Conservation (phyloP, 2,888 invertebrate genomes). For the Trisateles emortualis region DNA sequence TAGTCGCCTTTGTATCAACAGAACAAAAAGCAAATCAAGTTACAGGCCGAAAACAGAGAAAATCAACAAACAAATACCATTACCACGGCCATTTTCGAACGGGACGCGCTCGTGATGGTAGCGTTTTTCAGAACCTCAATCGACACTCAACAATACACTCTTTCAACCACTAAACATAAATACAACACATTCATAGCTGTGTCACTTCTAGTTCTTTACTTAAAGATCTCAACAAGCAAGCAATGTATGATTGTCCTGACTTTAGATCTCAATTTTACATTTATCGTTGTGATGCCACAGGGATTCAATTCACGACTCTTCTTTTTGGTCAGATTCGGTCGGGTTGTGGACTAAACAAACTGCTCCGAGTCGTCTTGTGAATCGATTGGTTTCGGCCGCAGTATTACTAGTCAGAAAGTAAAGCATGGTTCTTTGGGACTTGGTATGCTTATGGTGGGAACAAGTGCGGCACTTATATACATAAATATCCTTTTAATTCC, state of each 20-base stretch:
- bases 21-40: constrained; percentile 86
- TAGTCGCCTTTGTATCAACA: constrained; percentile 73
- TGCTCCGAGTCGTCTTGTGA: constrained; percentile 66
- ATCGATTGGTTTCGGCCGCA: constrained; percentile 76
- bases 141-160: constrained; percentile 22
- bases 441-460: constrained; percentile 53
- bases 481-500: constrained; percentile 26
- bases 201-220: constrained; percentile 7
- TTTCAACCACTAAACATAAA: constrained; percentile 4
- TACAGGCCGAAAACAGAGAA: constrained; percentile 83
- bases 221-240: constrained; percentile 14
- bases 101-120: constrained; percentile 81
- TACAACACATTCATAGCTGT: constrained; percentile 48
- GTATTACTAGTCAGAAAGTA: constrained; percentile 49
- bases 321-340: constrained; percentile 79
- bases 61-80: constrained; percentile 85
- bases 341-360: constrained; percentile 80
- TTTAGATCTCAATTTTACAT: background rate
- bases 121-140: constrained; percentile 72
- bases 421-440: constrained; percentile 54
- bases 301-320: constrained; percentile 80
- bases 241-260: constrained; percentile 41
- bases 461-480: constrained; percentile 26
- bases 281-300: constrained; percentile 33
- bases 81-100: constrained; percentile 82